phyloP scores from a whole-genome alignment of 2,113 vertebrate species.

The Macquaria ambigua region DNA sequence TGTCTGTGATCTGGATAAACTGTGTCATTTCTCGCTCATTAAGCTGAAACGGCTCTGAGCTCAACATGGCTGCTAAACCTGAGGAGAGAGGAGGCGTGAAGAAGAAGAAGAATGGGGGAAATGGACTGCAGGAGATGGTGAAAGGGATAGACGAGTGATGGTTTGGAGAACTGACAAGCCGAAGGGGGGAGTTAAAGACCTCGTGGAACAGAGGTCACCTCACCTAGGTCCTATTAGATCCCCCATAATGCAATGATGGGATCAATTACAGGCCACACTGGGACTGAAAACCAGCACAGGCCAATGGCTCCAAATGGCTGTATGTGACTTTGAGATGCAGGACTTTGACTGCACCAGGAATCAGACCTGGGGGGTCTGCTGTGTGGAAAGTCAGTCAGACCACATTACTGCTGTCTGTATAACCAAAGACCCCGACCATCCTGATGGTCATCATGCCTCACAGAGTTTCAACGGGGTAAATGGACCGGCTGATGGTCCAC shows the following conservation, averaged over 20 bases:
- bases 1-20: slow-evolving; percentile 64
- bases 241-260: slow-evolving; percentile 72
- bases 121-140: slow-evolving; percentile 49
- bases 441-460: slow-evolving; percentile 69
- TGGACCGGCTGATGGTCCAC: slow-evolving; percentile 62
- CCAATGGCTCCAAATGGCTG: slow-evolving; percentile 67
- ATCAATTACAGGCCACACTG: slow-evolving; percentile 76
- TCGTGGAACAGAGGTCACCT: slow-evolving; percentile 66
- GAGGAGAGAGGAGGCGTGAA: slow-evolving; percentile 46
- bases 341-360: slow-evolving; percentile 72
- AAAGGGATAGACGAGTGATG: slow-evolving; percentile 68
- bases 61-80: slow-evolving; percentile 54
- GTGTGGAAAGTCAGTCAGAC: slow-evolving; percentile 72
- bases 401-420: slow-evolving; percentile 70
- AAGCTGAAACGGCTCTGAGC: slow-evolving; percentile 48
- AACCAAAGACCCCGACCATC: slow-evolving; percentile 61
- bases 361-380: slow-evolving; percentile 61
- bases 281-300: slow-evolving; percentile 64
- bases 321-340: slow-evolving; percentile 73
- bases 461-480: slow-evolving; percentile 71
- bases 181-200: slow-evolving; percentile 55
- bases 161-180: slow-evolving; percentile 74
- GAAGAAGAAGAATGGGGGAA: slow-evolving; percentile 40
- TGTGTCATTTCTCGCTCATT: slow-evolving; percentile 54
- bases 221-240: slow-evolving; percentile 72